These are phyloP conservation scores for Bettongia penicillata DNA, from an alignment of 2,113 vertebrate species.

Conservation along the genomic window DNA sequence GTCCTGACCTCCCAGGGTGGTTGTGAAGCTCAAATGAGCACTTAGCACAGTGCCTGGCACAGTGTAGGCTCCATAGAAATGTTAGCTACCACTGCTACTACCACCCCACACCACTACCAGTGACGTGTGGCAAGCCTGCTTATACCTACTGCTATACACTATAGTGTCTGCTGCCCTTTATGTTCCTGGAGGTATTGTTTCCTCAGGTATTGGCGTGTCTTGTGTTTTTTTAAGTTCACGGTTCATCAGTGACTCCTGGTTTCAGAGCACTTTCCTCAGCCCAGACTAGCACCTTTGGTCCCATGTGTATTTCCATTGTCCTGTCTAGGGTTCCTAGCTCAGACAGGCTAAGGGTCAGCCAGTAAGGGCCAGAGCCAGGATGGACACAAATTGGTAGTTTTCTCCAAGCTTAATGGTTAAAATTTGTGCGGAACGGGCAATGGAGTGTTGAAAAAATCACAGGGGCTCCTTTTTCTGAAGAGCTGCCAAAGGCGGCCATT, in stretches of 20 bases:
- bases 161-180: too few relatives aligned
- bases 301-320: too few relatives aligned
- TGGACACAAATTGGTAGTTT: not conserved
- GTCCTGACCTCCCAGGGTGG: not conserved
- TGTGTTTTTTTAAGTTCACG: not conserved
- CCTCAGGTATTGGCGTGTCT: too few relatives aligned
- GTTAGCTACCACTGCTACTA: too few relatives aligned
- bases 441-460: not conserved
- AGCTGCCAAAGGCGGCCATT: not conserved
- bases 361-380: not conserved
- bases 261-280: not conserved
- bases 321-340: not conserved
- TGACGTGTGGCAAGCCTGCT: rapidly evolving
- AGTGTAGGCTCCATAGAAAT: too few relatives aligned
- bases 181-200: too few relatives aligned
- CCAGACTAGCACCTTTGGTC: too few relatives aligned
- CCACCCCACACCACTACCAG: not conserved
- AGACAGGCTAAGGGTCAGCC: not conserved
- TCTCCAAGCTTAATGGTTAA: not conserved
- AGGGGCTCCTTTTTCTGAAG: not conserved
- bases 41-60: too few relatives aligned
- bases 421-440: not conserved
- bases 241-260: too few relatives aligned
- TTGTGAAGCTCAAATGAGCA: not conserved
- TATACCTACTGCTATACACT: too few relatives aligned